Percentiles rank a stretch among this genome's conserved stretches.
phyloP scores from a whole-genome alignment of 2,888 invertebrate species.

The Cryptophagus acutangulus region DNA sequence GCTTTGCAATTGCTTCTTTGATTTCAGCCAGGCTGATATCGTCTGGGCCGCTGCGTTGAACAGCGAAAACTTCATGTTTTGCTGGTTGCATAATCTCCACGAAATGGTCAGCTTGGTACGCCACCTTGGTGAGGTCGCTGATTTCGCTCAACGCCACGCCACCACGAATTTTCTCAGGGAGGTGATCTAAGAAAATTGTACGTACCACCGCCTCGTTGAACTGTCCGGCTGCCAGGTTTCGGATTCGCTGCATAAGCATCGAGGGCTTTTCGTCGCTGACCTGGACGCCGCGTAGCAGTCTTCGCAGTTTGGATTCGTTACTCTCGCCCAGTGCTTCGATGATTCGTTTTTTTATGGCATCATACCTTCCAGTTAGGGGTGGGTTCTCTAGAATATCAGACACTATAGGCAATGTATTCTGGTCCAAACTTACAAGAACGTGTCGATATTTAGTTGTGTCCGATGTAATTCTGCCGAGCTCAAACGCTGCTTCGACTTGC shows the following conservation, averaged over 20 bases:
- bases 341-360: not conserved
- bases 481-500: not conserved
- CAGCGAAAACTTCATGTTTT: too few relatives aligned
- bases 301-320: not conserved
- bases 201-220: not conserved
- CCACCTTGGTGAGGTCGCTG: not conserved
- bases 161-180: not conserved
- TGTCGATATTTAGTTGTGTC: not conserved
- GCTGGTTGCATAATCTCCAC: too few relatives aligned
- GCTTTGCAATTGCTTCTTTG: too few relatives aligned
- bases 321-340: not conserved
- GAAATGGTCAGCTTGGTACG: too few relatives aligned
- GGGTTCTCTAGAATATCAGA: not conserved
- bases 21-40: too few relatives aligned
- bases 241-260: not conserved
- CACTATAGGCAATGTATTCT: not conserved
- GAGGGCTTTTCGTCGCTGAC: not conserved
- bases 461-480: not conserved
- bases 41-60: too few relatives aligned
- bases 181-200: not conserved
- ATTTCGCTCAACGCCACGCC: too few relatives aligned
- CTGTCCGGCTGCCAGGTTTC: not conserved
- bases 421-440: not conserved
- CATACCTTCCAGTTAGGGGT: not conserved
- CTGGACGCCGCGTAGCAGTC: not conserved